Base-by-base conservation (phyloP, 1,140 invertebrate genomes). In the Drosophila jambulina region DNA sequence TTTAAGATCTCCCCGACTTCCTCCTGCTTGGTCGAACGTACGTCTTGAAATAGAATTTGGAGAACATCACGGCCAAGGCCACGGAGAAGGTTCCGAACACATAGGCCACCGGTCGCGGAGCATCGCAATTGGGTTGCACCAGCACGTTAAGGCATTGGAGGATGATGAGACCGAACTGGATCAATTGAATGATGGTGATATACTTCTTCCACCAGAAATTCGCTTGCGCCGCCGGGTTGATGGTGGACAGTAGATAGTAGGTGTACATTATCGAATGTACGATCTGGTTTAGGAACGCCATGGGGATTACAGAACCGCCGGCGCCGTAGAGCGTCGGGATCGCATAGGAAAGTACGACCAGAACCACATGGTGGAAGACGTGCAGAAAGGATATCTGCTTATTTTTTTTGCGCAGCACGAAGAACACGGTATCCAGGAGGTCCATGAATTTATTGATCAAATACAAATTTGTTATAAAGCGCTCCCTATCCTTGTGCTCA, bases 291-390 rank as follows among this genome's bases (percentile, higher is more conserved):
- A 65, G 23, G 32, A 65, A 38, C 4, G 53, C 63, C 17, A 64
- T 57, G 4, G 48, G 43, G 10, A 40, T 5, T 5, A 93, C 93
- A 72, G 97, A 96, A 1, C 96, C 96, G 56, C 96, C 96, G 34
- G 9, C 2, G 21, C 53, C 53, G 34, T 56, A 56, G 9, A 56
- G 21, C 1, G 21, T 56, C 2, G 53, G 53, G 4, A 56, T 38
- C 15, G 15, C 53, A 21, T 60, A 63, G 32, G 61, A 15, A 45
- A 49, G 13, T 45, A 29, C 1, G 8, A 62, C 54, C 71, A 92
- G 75, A 0, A 94, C 94, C 4, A 94, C 94, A 81, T 98, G 97
- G 27, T 84, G 81, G 9, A 84, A 49, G 4, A 84, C 61, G 42
- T 85, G 82, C n/a, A 84, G 68, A 2, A 48, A 34, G 4, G 82